Conservation (phyloP, 2,797 vertebrate genomes). For the Gymnothorax reevesii region DNA sequence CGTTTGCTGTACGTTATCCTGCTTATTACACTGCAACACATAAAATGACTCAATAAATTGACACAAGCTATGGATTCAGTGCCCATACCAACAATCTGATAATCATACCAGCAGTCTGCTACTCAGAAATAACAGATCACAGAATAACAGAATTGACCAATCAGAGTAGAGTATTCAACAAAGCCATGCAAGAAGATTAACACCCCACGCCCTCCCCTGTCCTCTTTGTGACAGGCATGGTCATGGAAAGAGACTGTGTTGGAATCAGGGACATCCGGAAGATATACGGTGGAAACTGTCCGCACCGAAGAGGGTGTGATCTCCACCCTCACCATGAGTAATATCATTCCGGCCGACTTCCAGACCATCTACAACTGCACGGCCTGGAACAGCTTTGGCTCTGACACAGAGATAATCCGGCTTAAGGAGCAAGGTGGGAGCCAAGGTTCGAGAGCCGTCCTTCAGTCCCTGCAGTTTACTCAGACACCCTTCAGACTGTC, state of each 20-base stretch:
- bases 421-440: constrained; percentile 99
- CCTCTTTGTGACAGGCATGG: constrained; percentile 81
- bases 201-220: neutral
- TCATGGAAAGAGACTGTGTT: constrained; percentile 98
- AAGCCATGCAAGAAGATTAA: neutral
- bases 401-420: constrained; percentile 97
- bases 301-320: constrained; percentile 96
- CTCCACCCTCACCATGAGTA: constrained; percentile 97
- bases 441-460: constrained; percentile 80
- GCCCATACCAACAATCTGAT: too few relatives aligned
- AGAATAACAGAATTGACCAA: too few relatives aligned
- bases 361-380: constrained; percentile 99
- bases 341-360: constrained; percentile 95
- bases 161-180: too few relatives aligned
- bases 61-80: too few relatives aligned
- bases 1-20: too few relatives aligned
- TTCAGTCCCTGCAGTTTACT: neutral
- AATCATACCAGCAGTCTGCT: too few relatives aligned
- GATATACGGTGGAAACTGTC: constrained; percentile 97
- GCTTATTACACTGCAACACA: too few relatives aligned
- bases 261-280: constrained; percentile 93
- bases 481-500: neutral
- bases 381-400: constrained; percentile 99
- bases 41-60: too few relatives aligned
- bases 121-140: too few relatives aligned